Evolutionary conservation across 2,797 vertebrate species (phyloP).

Genomic region (Enteromius radiatus): DNA sequence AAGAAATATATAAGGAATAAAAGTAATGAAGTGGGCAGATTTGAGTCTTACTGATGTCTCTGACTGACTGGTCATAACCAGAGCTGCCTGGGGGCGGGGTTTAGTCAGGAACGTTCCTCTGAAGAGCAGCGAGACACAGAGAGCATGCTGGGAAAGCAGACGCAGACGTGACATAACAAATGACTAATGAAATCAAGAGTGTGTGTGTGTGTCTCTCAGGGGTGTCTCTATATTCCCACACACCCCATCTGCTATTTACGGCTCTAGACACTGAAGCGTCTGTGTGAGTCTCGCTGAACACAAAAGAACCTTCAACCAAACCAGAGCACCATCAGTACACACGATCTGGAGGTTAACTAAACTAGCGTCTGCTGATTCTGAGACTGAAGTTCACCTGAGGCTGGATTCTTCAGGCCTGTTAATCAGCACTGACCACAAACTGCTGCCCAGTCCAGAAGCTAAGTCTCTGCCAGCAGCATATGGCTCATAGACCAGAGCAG

Average conservation of each 20-base stretch:
- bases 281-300: not conserved
- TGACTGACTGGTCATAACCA: not conserved
- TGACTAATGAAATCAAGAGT: slow-evolving; percentile 17
- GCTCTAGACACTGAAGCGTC: slow-evolving; percentile 16
- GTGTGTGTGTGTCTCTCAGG: not conserved
- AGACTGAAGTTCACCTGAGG: slow-evolving; percentile 1
- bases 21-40: not conserved
- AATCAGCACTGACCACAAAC: not conserved
- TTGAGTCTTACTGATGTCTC: not conserved
- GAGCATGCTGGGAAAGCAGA: slow-evolving; percentile 15
- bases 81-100: not conserved
- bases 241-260: slow-evolving; percentile 12
- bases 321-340: not conserved
- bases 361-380: not conserved
- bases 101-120: slow-evolving; percentile 11
- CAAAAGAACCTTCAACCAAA: slow-evolving; percentile 29
- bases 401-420: slow-evolving; percentile 1
- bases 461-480: too few relatives aligned
- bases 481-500: not conserved
- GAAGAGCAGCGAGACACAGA: slow-evolving; percentile 55
- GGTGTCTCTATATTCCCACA: not conserved
- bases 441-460: too few relatives aligned
- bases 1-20: not conserved
- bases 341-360: not conserved
- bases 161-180: not conserved